A percentile compares a stretch with the other conserved stretches of the same genome.
phyloP scores from a whole-genome alignment of 1,140 invertebrate species.

The Drosophila kohkoa region DNA sequence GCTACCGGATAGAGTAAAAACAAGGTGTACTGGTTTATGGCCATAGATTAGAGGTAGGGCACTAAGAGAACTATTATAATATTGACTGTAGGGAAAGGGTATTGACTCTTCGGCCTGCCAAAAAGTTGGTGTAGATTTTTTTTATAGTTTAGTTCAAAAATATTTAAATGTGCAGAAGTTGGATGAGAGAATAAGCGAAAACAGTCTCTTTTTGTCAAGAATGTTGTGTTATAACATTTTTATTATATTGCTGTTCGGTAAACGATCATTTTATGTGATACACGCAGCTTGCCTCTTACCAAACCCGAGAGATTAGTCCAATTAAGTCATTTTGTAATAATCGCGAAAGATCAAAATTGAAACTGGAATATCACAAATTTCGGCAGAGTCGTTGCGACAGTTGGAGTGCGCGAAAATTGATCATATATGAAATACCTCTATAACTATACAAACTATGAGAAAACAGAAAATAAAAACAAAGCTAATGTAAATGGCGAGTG shows the following conservation, averaged over 20 bases:
- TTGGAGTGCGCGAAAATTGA: conserved; percentile 10
- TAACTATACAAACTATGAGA: not conserved
- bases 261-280: not conserved
- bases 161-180: conserved; percentile 15
- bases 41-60: not conserved
- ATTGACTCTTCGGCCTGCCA: not conserved
- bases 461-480: not conserved
- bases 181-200: not conserved
- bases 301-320: not conserved
- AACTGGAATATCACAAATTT: conserved; percentile 18
- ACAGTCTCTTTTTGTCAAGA: not conserved
- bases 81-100: not conserved
- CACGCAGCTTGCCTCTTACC: not conserved
- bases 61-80: too few relatives aligned
- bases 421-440: not conserved
- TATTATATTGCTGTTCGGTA: not conserved
- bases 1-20: not conserved
- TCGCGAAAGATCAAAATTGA: conserved; percentile 18
- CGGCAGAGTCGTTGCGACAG: not conserved
- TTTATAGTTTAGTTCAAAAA: not conserved
- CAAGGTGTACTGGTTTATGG: not conserved
- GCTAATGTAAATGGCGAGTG: conserved; percentile 1
- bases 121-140: not conserved
- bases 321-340: conserved; percentile 24
- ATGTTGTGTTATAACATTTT: not conserved